phyloP scores from a whole-genome alignment of 1,140 invertebrate genomes.

The Armadillidium nasatum region DNA sequence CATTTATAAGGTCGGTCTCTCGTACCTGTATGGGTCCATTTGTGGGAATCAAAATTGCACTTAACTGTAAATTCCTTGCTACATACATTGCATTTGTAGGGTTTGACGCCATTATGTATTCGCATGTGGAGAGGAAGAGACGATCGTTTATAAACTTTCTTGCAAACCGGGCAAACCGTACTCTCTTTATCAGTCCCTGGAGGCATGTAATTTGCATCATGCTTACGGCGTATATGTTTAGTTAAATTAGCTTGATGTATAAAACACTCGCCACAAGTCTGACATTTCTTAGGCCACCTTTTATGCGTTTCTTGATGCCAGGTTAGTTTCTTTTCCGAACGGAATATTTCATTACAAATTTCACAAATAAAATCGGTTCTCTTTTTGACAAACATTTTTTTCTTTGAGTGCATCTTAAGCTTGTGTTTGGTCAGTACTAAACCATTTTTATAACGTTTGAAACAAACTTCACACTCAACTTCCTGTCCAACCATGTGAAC shows the following conservation, averaged over 20 bases:
- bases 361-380: conserved; percentile 45
- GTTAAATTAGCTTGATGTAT: conserved; percentile 73
- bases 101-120: conserved; percentile 64
- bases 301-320: conserved; percentile 83
- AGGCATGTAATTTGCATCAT: conserved; percentile 69
- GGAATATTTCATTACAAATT: conserved; percentile 69
- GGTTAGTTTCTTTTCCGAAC: conserved; percentile 70
- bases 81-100: conserved; percentile 73
- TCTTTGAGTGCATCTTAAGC: conserved; percentile 39
- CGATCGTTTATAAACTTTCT: conserved; percentile 68
- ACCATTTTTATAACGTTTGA: conserved; percentile 39
- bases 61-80: conserved; percentile 79
- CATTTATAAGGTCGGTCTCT: conserved; percentile 81
- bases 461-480: conserved; percentile 35
- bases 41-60: conserved; percentile 81
- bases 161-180: conserved; percentile 72
- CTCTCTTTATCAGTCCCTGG: conserved; percentile 55
- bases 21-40: conserved; percentile 79
- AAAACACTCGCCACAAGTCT: conserved; percentile 75
- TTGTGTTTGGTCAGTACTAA: conserved; percentile 38
- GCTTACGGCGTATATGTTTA: conserved; percentile 71
- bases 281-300: conserved; percentile 72
- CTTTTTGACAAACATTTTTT: conserved; percentile 40
- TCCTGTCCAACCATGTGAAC: conserved; percentile 41
- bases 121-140: conserved; percentile 74